These are phyloP conservation scores for Myotis davidii DNA, from an alignment of 2,113 vertebrate genomes.

Conservation along the genomic window DNA sequence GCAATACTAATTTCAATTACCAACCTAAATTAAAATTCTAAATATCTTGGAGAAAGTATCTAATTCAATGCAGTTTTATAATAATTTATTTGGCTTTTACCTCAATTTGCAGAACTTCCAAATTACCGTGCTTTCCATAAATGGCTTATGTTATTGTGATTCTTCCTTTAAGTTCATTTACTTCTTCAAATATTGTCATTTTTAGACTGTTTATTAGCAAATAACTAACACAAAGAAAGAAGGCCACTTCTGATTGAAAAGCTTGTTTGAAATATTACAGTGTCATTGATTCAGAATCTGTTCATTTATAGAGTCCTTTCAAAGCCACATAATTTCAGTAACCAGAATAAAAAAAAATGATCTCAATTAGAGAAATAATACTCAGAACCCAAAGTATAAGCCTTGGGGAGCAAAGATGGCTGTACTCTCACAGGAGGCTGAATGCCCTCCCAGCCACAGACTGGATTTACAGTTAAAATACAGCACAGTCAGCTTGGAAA, in stretches of 20 bases:
- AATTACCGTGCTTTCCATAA: not conserved
- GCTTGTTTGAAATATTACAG: constrained; percentile 45
- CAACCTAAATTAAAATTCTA: not conserved
- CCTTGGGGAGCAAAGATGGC: too few relatives aligned
- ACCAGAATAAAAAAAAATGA: constrained; percentile 42
- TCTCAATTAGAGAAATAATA: constrained; percentile 14
- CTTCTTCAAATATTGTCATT: constrained; percentile 42
- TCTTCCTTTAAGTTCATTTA: constrained; percentile 40
- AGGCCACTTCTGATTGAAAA: constrained; percentile 39
- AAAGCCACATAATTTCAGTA: constrained; percentile 58
- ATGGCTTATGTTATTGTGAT: constrained; percentile 12
- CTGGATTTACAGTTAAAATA: too few relatives aligned
- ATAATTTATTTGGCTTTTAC: not conserved
- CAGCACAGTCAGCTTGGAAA: too few relatives aligned
- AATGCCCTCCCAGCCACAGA: too few relatives aligned
- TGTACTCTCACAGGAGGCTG: too few relatives aligned
- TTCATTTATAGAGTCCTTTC: constrained; percentile 38
- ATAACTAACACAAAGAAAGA: constrained; percentile 5
- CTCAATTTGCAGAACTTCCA: constrained; percentile 14
- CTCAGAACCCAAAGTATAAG: not conserved
- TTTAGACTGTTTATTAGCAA: constrained; percentile 41
- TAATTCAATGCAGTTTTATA: constrained; percentile 43
- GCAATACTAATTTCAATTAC: constrained; percentile 47
- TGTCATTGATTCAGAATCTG: constrained; percentile 60
- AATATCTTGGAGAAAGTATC: constrained; percentile 36